Evolutionary conservation across 2,113 vertebrate genomes (phyloP), one percentile per base, ranked within the genome.

Genomic region (Macrotis lagotis): DNA sequence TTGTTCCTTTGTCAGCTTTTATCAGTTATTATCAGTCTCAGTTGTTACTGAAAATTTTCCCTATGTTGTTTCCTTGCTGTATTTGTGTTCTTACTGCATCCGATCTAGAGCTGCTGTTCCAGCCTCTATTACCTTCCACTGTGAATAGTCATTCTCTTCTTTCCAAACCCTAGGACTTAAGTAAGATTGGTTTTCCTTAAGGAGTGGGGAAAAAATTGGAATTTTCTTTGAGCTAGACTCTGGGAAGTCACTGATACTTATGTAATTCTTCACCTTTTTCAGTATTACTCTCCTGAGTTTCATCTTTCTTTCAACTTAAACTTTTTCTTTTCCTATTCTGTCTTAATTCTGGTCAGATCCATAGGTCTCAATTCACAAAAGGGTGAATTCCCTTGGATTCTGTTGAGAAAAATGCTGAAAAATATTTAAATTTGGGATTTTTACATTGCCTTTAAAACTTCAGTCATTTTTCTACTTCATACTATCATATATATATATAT

Each of bases 51-150:
- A n/a, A n/a, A n/a, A n/a, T 83, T 83, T 83, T 44, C n/a, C 1
- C 19, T 22, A 83, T 8, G 6, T n/a, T n/a, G 19, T 44, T 44
- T 44, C n/a, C n/a, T 83, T 83, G 66, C 19, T 83, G 2, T 44
- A 44, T 83, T 83, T 2, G 7, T 83, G 66, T 83, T 83, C 66
- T 83, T 83, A 83, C 8, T 83, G 19, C 5, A 44, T 2, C 6
- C 22, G 66, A 8, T 83, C n/a, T 19, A 44, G 37, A 44, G n/a
- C 6, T 83, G 5, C 8, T 22, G n/a, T 83, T 83, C 19, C 44
- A 7, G 44, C 1, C 16, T 7, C 19, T 44, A 4, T 6, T 2
- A 5, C 1, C 37, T 24, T 19, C 7, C 7, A 66, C 1, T 24
- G 19, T 24, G 3, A n/a, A n/a, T 74, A 4, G 37, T 83, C 37